Evolutionary conservation across 2,888 invertebrate genomes (phyloP), one percentile per base, ranked within the genome.

Genomic region (Nebria brevicollis): DNA sequence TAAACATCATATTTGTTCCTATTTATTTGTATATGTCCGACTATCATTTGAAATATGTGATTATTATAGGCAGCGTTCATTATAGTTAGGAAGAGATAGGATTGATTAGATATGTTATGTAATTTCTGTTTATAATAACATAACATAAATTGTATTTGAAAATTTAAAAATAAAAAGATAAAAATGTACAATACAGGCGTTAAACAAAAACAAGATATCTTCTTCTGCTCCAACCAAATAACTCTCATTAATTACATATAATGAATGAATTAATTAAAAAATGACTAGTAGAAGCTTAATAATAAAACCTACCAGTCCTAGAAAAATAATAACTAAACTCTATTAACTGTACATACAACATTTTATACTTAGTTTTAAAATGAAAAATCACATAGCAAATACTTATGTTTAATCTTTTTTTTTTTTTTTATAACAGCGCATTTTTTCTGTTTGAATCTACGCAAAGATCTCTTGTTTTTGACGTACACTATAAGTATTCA

Each of bases 331-430:
- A 81, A 81, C 81, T 81, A 81, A 81, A 81, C 81, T 81, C 81
- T 81, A 76, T 54, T 20, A 81, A 81, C 81, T 81, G 81, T 81
- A 81, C 81, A 81, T 81, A 81, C 73, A 81, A 76, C 72, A 80
- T 81, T 20, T 73, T 81, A 81, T 81, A 81, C 81, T 81, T 81
- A 81, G 72, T 76, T 43, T 84, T 85, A 83, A 86, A 85, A 86
- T 86, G 86, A 86, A 86, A 86, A 86, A 87, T 87, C 87, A 87
- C 87, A 87, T 86, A 86, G 85, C 86, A 85, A 86, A 86, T 87
- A 87, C 86, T 87, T 85, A 85, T 77, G 77, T 81, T 80, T 68
- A 79, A 65, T 75, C 20, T 26, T 70, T 70, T 34, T 26, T 70
- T 70, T 34, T 26, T 68, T 68, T 15, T 26, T 77, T 81, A 70